Conservation (phyloP, 1,140 invertebrate genomes). For the Brachionus manjavacas region DNA sequence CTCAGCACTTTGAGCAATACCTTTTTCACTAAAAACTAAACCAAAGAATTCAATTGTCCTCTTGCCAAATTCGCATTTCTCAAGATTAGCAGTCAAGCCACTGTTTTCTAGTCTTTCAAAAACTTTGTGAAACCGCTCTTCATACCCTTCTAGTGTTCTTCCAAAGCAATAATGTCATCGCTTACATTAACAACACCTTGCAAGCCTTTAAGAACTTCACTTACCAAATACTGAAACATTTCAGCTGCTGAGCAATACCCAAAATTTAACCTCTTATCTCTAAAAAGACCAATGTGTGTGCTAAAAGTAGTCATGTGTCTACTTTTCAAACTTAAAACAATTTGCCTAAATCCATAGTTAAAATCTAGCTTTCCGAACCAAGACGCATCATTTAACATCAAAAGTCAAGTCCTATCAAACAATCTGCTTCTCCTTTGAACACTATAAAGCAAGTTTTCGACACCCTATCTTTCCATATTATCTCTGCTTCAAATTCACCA, state of each 20-base stretch:
- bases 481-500: background rate
- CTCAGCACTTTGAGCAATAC: too few species aligned
- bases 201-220: background rate
- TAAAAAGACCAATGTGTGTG: background rate
- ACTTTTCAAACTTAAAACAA: background rate
- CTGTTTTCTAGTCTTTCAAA: background rate
- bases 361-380: background rate
- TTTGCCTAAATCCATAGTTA: background rate
- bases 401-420: background rate
- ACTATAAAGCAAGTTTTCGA: background rate
- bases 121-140: background rate
- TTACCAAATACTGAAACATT: background rate
- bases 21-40: too few species aligned
- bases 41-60: too few species aligned
- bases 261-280: background rate
- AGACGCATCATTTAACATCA: background rate
- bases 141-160: background rate
- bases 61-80: too few species aligned
- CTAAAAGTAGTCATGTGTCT: background rate
- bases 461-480: background rate
- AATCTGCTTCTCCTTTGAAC: background rate
- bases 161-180: background rate
- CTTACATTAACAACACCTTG: background rate
- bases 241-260: background rate
- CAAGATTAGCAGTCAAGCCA: background rate